Evolutionary conservation across 2,113 vertebrate species (phyloP), one percentile per base, ranked within the genome.

Genomic region (Catharus minimus): DNA sequence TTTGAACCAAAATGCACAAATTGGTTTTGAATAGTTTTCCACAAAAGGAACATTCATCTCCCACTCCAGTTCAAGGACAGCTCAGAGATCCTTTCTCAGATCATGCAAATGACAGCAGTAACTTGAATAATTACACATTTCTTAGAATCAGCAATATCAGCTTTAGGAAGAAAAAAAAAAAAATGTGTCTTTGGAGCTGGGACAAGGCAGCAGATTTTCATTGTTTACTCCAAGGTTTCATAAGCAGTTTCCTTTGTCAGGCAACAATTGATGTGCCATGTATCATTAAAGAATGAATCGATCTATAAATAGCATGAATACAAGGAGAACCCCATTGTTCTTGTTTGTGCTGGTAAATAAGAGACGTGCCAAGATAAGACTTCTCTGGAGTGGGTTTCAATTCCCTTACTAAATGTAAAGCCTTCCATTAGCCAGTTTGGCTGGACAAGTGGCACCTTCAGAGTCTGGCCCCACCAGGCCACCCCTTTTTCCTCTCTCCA

Each of bases 241-340:
- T 46, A 90, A 92, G 81, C n/a, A 60, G 87, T 86, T 94, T 88
- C 84, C 82, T 89, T 89, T 86, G 86, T 93, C 73, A 83, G 73
- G 84, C 78, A 61, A 82, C 93, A 95, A 82, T 89, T 88, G 89
- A 67, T 55, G 50, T 67, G 65, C 64, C 60, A 47, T 15, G 38
- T 41, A 95, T 86, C 88, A 58, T 41, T 88, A 75, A 94, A 94
- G 61, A 94, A 83, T 75, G 87, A 94, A 67, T 23, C 0, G 0
- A 58, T 46, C 84, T 94, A 95, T 95, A 95, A 95, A 94, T 90
- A 96, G 92, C 50, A 65, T 75, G 92, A 92, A 90, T 90, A 86
- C 86, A 92, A 72, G 53, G 86, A 95, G 71, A 53, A 50, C 86
- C 36, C 80, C 65, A 94, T 96, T 96, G 94, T 96, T 96, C 88